These are phyloP conservation scores for Microctonus hyperodae DNA, from an alignment of 2,888 invertebrate genomes.

Conservation along the genomic window DNA sequence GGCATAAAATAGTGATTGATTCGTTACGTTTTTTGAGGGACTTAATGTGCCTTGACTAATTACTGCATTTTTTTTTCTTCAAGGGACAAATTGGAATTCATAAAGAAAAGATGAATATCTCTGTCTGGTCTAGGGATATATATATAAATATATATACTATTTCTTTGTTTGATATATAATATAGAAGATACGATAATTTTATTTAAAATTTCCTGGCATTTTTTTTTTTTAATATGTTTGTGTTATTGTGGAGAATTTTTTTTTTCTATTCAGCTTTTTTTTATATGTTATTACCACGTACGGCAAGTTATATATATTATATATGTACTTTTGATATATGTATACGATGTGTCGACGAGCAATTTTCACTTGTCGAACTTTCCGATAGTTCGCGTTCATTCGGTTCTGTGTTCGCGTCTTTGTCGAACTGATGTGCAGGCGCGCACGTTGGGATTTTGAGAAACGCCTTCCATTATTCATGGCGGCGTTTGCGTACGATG, in stretches of 20 bases:
- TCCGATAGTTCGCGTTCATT: slow-evolving; percentile 37
- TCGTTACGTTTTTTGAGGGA: neutral
- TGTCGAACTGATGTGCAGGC: neutral
- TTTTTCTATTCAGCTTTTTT: no score
- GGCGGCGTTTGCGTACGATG: slow-evolving; percentile 45
- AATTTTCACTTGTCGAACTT: slow-evolving; percentile 49
- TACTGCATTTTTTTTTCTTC: neutral
- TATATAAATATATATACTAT: no score
- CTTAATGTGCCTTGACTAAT: neutral
- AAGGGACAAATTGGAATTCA: neutral
- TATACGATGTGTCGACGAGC: slow-evolving; percentile 28
- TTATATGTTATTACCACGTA: slow-evolving; percentile 23
- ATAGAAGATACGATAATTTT: no score
- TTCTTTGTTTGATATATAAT: no score
- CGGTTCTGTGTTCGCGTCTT: neutral
- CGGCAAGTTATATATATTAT: neutral
- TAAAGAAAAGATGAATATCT: neutral
- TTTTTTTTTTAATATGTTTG: slow-evolving; percentile 24
- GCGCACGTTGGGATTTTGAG: slow-evolving; percentile 53
- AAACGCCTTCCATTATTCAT: slow-evolving; percentile 60
- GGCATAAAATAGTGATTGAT: neutral
- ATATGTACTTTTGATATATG: neutral
- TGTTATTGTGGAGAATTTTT: no score
- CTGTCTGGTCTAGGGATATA: no score
- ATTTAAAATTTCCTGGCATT: slow-evolving; percentile 19